These are phyloP conservation scores for Dipodomys stephensi DNA, from an alignment of 2,113 vertebrate species.

Conservation along the genomic window DNA sequence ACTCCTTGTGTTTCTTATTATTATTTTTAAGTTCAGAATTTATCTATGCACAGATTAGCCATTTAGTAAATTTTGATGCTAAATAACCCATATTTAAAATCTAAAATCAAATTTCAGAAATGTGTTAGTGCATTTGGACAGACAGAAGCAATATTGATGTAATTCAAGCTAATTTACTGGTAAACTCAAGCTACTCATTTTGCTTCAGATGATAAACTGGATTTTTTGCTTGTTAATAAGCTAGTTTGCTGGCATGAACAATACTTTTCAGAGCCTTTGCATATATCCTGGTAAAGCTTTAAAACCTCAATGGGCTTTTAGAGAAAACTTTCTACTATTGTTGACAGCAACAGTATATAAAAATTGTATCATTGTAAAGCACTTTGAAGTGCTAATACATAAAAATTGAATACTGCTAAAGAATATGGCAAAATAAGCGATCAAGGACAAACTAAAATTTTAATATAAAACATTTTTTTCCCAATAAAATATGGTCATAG, in stretches of 20 bases:
- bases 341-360: neutral
- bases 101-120: constrained; percentile 25
- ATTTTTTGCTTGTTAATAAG: constrained; percentile 6
- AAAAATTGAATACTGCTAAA: constrained; percentile 14
- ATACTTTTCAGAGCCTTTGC: neutral
- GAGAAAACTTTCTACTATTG: neutral
- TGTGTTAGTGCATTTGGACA: neutral
- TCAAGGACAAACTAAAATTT: constrained; percentile 22
- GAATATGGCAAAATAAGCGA: neutral
- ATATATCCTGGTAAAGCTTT: neutral
- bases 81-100: constrained; percentile 32
- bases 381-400: constrained; percentile 24
- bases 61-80: neutral
- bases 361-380: neutral
- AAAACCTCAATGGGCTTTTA: neutral
- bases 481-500: neutral
- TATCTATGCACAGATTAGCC: neutral
- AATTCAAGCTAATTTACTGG: constrained; percentile 29
- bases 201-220: neutral
- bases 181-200: constrained; percentile 18
- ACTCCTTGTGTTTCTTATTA: neutral
- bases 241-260: neutral
- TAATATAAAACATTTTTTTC: constrained; percentile 35
- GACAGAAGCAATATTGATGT: neutral
- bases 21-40: neutral